Percentiles rank a stretch among this genome's conserved stretches.
These are phyloP conservation scores for Crenichthys baileyi DNA, from an alignment of 2,797 vertebrate genomes.

Conservation along the genomic window DNA sequence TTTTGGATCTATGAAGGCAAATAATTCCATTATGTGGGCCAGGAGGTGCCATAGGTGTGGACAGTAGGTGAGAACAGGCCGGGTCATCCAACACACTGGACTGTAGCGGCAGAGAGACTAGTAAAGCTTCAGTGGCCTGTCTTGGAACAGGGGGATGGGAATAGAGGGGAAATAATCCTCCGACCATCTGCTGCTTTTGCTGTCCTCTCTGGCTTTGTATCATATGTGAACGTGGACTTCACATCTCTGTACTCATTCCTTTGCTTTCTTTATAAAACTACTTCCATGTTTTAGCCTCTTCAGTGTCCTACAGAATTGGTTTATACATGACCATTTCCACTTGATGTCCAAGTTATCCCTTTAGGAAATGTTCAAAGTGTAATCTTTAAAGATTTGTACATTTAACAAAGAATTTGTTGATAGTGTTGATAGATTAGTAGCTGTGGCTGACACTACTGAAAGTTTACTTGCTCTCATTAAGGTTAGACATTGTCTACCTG, in stretches of 20 bases:
- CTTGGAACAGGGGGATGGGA: constrained; percentile 45
- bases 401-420: too few species aligned
- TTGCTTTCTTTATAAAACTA: constrained; percentile 10
- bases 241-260: constrained; percentile 35
- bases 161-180: constrained; percentile 73
- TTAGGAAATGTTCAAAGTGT: not conserved
- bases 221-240: constrained; percentile 37
- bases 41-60: constrained; percentile 38
- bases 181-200: constrained; percentile 79
- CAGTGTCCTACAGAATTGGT: not conserved
- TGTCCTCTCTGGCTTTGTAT: constrained; percentile 28
- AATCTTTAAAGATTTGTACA: not conserved
- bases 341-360: not conserved
- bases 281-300: constrained; percentile 20
- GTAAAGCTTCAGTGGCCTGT: constrained; percentile 50
- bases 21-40: constrained; percentile 21
- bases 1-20: constrained; percentile 1
- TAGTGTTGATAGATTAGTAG: too few species aligned
- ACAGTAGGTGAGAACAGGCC: constrained; percentile 28
- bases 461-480: not conserved
- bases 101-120: constrained; percentile 38
- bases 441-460: not conserved
- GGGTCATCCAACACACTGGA: constrained; percentile 29
- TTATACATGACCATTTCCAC: not conserved
- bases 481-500: too few species aligned